Evolutionary conservation across 2,113 vertebrate species (phyloP).

Genomic region (Pachypanchax playfairii): DNA sequence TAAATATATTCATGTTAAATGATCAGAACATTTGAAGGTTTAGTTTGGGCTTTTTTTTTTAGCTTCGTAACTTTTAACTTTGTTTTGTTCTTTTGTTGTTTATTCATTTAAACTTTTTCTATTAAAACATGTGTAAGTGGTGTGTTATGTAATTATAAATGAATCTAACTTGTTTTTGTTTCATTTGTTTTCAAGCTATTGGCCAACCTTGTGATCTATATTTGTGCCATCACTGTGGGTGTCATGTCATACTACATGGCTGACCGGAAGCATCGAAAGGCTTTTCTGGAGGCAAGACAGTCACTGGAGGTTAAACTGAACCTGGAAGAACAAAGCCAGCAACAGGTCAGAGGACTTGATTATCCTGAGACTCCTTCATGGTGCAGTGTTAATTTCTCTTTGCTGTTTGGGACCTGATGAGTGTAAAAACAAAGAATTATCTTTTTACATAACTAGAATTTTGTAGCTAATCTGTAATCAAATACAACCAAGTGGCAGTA

Average conservation of each 20-base stretch:
- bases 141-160: too few species aligned
- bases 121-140: background rate
- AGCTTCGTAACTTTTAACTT: too few species aligned
- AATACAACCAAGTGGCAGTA: too few species aligned
- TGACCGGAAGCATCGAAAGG: constrained; percentile 94
- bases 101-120: background rate
- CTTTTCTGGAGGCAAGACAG: constrained; percentile 94
- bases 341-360: constrained; percentile 84
- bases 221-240: constrained; percentile 90
- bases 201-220: constrained; percentile 91
- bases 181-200: constrained; percentile 81
- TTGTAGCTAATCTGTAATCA: too few species aligned
- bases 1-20: too few species aligned
- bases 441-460: too few species aligned
- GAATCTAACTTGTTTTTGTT: constrained; percentile 6
- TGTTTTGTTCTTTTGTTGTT: too few species aligned
- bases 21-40: too few species aligned
- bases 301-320: constrained; percentile 97
- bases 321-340: constrained; percentile 96
- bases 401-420: too few species aligned
- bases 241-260: constrained; percentile 98
- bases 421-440: too few species aligned
- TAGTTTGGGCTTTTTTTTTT: too few species aligned
- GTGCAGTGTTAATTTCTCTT: too few species aligned
- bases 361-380: background rate